A percentile compares a stretch with the other conserved stretches of the same genome.
Evolutionary conservation across 2,113 vertebrate species (phyloP).

Genomic region (Ceratotherium simum): DNA sequence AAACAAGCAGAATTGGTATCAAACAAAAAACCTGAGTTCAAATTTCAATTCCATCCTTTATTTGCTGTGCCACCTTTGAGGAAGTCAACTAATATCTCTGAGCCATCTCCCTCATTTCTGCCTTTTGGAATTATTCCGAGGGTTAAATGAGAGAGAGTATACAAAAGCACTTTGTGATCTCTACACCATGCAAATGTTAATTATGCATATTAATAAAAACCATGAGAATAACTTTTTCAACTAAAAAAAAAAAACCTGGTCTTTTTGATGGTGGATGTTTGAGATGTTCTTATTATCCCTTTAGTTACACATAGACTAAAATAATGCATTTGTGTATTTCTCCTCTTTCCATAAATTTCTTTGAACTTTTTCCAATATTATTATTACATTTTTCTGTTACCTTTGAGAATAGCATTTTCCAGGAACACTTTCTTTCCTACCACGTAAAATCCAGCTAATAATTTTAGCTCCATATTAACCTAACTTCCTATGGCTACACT

Average conservation of each 20-base stretch:
- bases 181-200: background rate
- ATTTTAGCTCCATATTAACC: background rate
- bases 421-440: background rate
- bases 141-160: background rate
- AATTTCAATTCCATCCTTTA: background rate
- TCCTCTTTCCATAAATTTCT: background rate
- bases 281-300: background rate
- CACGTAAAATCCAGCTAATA: constrained; percentile 18
- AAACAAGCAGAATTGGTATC: background rate
- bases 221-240: background rate
- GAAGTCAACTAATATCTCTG: background rate
- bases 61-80: background rate
- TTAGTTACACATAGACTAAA: background rate
- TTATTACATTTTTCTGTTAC: background rate
- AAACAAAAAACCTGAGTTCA: background rate
- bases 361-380: background rate
- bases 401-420: background rate
- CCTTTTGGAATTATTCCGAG: background rate
- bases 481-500: background rate
- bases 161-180: background rate
- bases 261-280: background rate
- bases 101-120: background rate
- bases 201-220: background rate
- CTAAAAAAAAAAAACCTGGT: background rate
- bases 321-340: background rate